These are phyloP conservation scores for Leptura quadrifasciata DNA, from an alignment of 2,888 invertebrate genomes.

Conservation along the genomic window DNA sequence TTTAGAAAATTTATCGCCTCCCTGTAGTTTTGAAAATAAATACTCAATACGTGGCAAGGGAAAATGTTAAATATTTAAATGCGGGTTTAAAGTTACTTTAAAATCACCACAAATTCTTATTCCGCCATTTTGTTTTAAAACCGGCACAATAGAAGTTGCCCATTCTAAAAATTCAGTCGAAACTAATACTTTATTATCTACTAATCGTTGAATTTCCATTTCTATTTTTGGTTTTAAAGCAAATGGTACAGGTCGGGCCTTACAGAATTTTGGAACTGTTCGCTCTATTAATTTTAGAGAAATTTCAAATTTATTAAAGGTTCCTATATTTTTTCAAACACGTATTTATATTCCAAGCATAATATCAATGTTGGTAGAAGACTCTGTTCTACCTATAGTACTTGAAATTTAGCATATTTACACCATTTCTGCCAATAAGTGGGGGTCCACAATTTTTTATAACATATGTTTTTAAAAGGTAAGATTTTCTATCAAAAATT, in stretches of 20 bases:
- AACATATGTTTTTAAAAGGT: slow-evolving; percentile 45
- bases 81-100: too few relatives aligned
- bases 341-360: too few relatives aligned
- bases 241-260: slow-evolving; percentile 45
- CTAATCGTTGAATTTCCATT: slow-evolving; percentile 41
- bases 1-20: too few relatives aligned
- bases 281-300: slow-evolving; percentile 35
- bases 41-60: too few relatives aligned
- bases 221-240: slow-evolving; percentile 48
- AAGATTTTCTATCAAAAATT: slow-evolving; percentile 35
- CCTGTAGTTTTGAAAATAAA: too few relatives aligned
- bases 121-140: too few relatives aligned
- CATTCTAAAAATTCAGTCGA: slow-evolving; percentile 38
- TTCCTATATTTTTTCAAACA: too few relatives aligned
- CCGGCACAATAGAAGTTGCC: slow-evolving; percentile 30
- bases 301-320: too few relatives aligned
- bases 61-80: too few relatives aligned
- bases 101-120: too few relatives aligned
- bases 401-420: slow-evolving; percentile 32
- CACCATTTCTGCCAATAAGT: slow-evolving; percentile 44
- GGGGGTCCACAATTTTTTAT: slow-evolving; percentile 46
- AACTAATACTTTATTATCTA: slow-evolving; percentile 33
- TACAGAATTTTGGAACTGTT: slow-evolving; percentile 46
- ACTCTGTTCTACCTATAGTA: background rate
- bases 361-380: too few relatives aligned